These are phyloP conservation scores for Oligia strigilis DNA, from an alignment of 2,888 invertebrate species.

Conservation along the genomic window DNA sequence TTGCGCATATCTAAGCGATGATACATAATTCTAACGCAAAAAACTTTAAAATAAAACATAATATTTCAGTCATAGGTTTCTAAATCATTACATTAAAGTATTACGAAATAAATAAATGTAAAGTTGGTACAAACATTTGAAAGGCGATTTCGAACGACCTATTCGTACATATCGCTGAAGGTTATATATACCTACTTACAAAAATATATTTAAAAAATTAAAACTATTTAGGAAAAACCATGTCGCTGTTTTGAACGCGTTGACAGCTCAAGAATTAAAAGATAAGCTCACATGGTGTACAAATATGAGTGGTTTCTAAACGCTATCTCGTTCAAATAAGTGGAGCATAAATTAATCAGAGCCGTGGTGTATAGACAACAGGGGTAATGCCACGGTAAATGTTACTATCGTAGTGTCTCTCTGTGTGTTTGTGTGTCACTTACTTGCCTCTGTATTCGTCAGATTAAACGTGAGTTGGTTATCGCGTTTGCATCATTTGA, in stretches of 20 bases:
- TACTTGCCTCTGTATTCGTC: slow-evolving; percentile 79
- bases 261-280: slow-evolving; percentile 90
- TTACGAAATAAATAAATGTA: slow-evolving; percentile 38
- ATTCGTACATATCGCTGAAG: slow-evolving; percentile 30
- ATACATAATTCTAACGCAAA: slow-evolving; percentile 8
- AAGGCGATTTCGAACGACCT: slow-evolving; percentile 45
- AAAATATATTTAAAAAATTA: slow-evolving; percentile 20
- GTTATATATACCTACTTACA: slow-evolving; percentile 23
- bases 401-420: slow-evolving; percentile 83
- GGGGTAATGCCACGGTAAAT: slow-evolving; percentile 85
- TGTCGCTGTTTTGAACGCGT: slow-evolving; percentile 68
- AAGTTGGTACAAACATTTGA: slow-evolving; percentile 49
- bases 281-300: slow-evolving; percentile 87
- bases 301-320: slow-evolving; percentile 86
- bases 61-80: slow-evolving; percentile 28
- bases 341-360: slow-evolving; percentile 88
- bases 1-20: slow-evolving; percentile 38
- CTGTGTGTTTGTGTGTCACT: slow-evolving; percentile 79
- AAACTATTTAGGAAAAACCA: slow-evolving; percentile 74
- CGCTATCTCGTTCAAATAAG: slow-evolving; percentile 87
- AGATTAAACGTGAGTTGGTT: slow-evolving; percentile 64
- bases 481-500: slow-evolving; percentile 58
- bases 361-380: slow-evolving; percentile 86
- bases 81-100: slow-evolving; percentile 28
- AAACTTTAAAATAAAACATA: slow-evolving; percentile 18